Evolutionary conservation across 2,113 vertebrate species (phyloP), one percentile per base, ranked within the genome.

Genomic region (Corydoras maculifer): DNA sequence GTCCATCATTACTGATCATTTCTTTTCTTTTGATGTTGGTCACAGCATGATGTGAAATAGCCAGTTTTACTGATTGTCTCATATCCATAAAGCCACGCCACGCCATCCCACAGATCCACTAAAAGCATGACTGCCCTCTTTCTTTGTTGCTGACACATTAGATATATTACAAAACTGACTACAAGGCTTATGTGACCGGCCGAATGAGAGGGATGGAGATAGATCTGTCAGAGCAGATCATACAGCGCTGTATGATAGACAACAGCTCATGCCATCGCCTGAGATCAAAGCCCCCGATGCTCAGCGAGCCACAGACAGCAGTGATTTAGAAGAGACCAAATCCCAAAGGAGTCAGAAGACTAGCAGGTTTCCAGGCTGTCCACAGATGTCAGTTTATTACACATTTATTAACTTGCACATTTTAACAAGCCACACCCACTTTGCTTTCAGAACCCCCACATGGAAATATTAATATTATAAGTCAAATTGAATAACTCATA

Each of bases 201-300:
- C 10, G 8, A 53, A 31, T 15, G n/a, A 43, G 69, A 64, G 61
- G 49, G 14, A 49, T 8, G 50, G 50, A 66, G 50, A 31, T 12
- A 66, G 50, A 66, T 53, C 3, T 31, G 53, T 65, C 53, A 66
- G 10, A 9, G 43, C 43, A 53, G 29, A 59, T 31, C 9, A 73
- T 14, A 66, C 55, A 60, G 57, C 48, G 57, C 48, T 60, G 14
- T 51, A 51, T 73, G 55, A 73, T 59, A 29, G 48, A 66, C 48
- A 72, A 32, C 48, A 59, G 35, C 62, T 65, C 70, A 72, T 65
- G 9, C 18, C 43, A 13, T 51, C 35, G 35, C 29, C 62, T 31
- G 35, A 65, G 35, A 65, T 72, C 70, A 72, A 66, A 60, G 63
- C 59, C 57, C 30, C 30, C 59, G 29, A 60, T 58, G 13, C 43